Conservation (phyloP, 2,113 vertebrate species). For the Pardalotus punctatus region DNA sequence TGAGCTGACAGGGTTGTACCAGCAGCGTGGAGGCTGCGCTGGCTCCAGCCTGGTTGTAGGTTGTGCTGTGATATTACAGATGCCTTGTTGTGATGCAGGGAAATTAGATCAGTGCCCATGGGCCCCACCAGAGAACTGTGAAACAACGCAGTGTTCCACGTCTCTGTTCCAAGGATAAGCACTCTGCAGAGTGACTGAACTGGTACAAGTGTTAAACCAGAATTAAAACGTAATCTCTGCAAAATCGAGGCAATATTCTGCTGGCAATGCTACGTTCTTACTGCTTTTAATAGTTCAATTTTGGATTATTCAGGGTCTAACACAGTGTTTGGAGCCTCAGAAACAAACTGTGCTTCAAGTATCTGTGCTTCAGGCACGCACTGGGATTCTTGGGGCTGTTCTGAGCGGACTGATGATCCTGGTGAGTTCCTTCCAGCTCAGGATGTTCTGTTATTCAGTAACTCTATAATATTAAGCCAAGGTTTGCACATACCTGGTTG, state of each 20-base stretch:
- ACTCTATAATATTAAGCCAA: not conserved
- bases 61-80: not conserved
- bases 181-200: not conserved
- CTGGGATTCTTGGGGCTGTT: not conserved
- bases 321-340: not conserved
- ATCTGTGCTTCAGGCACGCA: not conserved
- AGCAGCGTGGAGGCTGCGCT: not conserved
- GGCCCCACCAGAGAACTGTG: not conserved
- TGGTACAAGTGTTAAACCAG: not conserved
- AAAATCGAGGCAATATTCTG: not conserved
- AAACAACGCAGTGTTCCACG: not conserved
- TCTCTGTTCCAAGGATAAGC: not conserved
- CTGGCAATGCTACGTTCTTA: not conserved
- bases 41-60: not conserved
- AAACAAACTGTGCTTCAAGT: not conserved
- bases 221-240: not conserved
- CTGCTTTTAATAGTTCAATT: not conserved
- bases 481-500: not conserved
- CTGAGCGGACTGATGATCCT: not conserved
- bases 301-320: not conserved
- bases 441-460: not conserved
- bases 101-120: conserved; percentile 34
- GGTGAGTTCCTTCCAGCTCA: not conserved
- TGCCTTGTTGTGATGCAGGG: not conserved
- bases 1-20: not conserved